Base-by-base conservation (phyloP, 2,113 vertebrate genomes). In the Lampris megalopsis region DNA sequence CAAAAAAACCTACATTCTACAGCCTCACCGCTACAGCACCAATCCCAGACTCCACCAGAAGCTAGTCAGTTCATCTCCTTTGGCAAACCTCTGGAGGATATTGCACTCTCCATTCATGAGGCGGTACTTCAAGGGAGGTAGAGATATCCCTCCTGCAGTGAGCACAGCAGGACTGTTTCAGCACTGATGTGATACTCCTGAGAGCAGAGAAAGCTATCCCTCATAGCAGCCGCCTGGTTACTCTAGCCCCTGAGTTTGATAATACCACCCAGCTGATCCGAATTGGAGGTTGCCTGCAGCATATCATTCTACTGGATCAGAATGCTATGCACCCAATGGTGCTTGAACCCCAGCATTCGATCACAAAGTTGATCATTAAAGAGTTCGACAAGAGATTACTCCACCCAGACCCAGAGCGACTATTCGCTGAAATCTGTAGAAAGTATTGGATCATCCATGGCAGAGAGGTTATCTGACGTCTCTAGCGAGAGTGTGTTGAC, bases 211-310 rank as follows among this genome's bases (percentile, higher is more conserved):
- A 37, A 10, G 13, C 62, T 5, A 6, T 73, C 5, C 0, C 64
- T 7, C 3, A 24, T 24, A 38, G 5, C 40, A 73, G 57, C 24
- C 9, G 9, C 9, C 49, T 77, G 1, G 5, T 50, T 1, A 36
- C 68, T 3, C 13, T 81, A 3, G 52, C 73, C 7, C 54, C 73
- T 36, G 72, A 81, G 52, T 56, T 50, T 1, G 62, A 81, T n/a
- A 2, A 45, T 0, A 2, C 37, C 3, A 38, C 9, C 0, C 24
- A 37, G 3, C 4, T 72, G 1, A 81, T 81, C 47, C 4, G 68
- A 40, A 62, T 71, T 9, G 56, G 62, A 10, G 68, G 61, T 1
- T 8, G 54, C 6, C 68, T 66, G 1, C 68, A 40, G 4, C 52
- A 9, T 5, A 8, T 10, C 2, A 36, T 36, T 1, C 6, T 11